phyloP scores from a whole-genome alignment of 2,797 vertebrate genomes.

The Distichodus sexfasciatus region DNA sequence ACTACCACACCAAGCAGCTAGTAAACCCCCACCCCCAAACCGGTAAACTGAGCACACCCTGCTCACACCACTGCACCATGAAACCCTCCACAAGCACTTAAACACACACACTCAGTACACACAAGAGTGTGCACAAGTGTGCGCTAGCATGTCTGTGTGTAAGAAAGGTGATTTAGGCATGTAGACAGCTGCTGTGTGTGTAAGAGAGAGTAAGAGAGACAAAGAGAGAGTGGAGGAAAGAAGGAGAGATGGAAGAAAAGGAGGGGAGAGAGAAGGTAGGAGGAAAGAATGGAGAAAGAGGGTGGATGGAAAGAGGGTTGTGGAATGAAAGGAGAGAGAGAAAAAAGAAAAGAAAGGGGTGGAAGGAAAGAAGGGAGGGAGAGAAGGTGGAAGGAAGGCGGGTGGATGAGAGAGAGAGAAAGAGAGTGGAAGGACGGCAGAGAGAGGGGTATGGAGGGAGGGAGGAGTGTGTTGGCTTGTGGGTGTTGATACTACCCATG shows the following conservation, averaged over 20 bases:
- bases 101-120: background rate
- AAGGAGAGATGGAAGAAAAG: background rate
- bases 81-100: conserved; percentile 31
- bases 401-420: conserved; percentile 9
- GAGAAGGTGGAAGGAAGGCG: too few relatives aligned
- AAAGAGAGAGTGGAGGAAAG: conserved; percentile 19
- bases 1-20: conserved; percentile 58
- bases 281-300: background rate
- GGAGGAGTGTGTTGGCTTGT: conserved; percentile 33
- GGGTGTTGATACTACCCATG: conserved; percentile 60
- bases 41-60: conserved; percentile 46
- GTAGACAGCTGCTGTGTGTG: conserved; percentile 24
- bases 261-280: conserved; percentile 6
- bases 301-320: conserved; percentile 23
- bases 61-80: background rate
- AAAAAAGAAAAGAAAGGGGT: background rate
- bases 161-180: conserved; percentile 6
- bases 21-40: conserved; percentile 54
- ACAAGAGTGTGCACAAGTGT: conserved; percentile 24
- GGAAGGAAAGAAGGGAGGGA: conserved; percentile 34
- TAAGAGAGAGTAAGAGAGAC: conserved; percentile 11
- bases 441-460: conserved; percentile 8
- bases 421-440: background rate
- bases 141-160: conserved; percentile 42
- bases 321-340: conserved; percentile 6